Percentiles rank a stretch among this genome's conserved stretches.
phyloP scores from a whole-genome alignment of 2,888 invertebrate genomes.

The Megaustenia siamemsis region DNA sequence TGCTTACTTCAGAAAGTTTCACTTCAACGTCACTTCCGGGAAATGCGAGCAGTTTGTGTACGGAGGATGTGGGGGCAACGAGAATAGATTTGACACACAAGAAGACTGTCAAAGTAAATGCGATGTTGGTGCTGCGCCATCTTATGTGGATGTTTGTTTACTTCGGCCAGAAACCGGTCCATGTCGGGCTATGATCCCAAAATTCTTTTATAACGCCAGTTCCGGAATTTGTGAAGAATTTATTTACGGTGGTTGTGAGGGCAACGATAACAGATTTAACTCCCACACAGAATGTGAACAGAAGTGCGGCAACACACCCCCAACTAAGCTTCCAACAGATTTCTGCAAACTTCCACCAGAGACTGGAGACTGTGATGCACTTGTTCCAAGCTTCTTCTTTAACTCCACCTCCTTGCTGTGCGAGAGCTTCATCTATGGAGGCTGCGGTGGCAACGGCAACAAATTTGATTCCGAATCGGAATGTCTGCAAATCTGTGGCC shows the following conservation, averaged over 20 bases:
- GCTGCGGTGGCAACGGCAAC: slow-evolving; percentile 49
- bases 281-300: not conserved
- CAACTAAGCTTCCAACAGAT: no score
- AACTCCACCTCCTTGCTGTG: slow-evolving; percentile 34
- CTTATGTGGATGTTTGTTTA: slow-evolving; percentile 33
- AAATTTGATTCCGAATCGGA: not conserved
- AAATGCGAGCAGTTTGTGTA: slow-evolving; percentile 49
- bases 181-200: slow-evolving; percentile 77
- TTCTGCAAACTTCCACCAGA: slow-evolving; percentile 40
- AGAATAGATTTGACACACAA: slow-evolving; percentile 35
- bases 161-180: slow-evolving; percentile 51
- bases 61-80: slow-evolving; percentile 45
- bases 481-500: no score
- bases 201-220: slow-evolving; percentile 89
- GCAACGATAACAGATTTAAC: slow-evolving; percentile 43
- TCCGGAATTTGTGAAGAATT: slow-evolving; percentile 88
- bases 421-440: slow-evolving; percentile 48
- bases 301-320: not conserved
- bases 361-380: slow-evolving; percentile 27
- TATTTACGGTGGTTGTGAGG: slow-evolving; percentile 78
- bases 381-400: slow-evolving; percentile 40
- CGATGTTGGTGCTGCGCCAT: no score
- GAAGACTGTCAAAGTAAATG: not conserved
- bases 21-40: slow-evolving; percentile 29
- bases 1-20: slow-evolving; percentile 18